Conservation (phyloP, 1,140 invertebrate genomes). For the Ectropis grisescens region DNA sequence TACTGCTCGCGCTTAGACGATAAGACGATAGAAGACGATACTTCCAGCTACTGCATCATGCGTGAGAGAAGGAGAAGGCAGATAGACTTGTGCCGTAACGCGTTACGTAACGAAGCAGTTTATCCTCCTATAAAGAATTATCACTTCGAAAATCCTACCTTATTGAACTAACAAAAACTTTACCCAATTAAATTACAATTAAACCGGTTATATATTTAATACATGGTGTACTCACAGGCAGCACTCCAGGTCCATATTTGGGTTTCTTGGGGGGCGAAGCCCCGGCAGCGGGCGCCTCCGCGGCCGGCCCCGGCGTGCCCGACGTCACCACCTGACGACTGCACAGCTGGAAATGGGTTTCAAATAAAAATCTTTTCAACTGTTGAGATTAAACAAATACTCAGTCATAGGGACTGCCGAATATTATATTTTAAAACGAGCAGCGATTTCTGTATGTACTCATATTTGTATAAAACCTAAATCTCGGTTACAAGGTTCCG, state of each 20-base stretch:
- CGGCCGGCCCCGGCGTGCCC: conserved; percentile 16
- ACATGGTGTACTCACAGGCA: conserved; percentile 24
- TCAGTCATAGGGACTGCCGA: too few relatives aligned
- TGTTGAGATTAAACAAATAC: neutral
- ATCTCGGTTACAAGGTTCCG: too few relatives aligned
- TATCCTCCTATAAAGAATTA: neutral
- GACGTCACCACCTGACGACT: conserved; percentile 18
- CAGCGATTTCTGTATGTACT: too few relatives aligned
- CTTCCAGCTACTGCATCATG: too few relatives aligned
- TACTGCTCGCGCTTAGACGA: too few relatives aligned
- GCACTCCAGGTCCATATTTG: conserved; percentile 34
- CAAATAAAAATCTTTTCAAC: conserved; percentile 1
- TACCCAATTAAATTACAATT: too few relatives aligned
- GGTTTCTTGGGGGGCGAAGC: conserved; percentile 51
- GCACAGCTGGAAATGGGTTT: conserved; percentile 18
- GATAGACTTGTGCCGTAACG: neutral
- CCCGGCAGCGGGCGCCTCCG: conserved; percentile 20
- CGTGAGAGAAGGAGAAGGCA: too few relatives aligned
- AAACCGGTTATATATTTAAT: too few relatives aligned
- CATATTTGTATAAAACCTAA: too few relatives aligned
- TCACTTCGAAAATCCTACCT: neutral
- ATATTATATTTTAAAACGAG: too few relatives aligned
- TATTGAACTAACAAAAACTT: too few relatives aligned
- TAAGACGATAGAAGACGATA: too few relatives aligned
- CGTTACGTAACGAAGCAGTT: neutral